phyloP scores from a whole-genome alignment of 2,888 invertebrate genomes.

The Sycophila texana region DNA sequence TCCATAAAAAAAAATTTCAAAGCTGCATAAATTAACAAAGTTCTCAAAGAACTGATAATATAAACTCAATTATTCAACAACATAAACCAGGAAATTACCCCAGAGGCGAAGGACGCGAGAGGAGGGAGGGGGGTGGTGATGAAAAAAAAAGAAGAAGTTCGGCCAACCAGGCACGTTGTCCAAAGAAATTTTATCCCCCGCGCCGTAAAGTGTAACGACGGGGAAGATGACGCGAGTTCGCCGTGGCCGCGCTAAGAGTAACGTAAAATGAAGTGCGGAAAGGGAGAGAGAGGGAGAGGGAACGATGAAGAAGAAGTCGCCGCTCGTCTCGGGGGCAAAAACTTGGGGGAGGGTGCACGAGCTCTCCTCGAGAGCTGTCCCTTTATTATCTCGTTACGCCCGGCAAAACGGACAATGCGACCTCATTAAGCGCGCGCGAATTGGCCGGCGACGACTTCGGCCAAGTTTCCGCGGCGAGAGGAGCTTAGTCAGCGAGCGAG shows the following conservation, averaged over 20 bases:
- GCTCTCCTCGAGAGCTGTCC: neutral
- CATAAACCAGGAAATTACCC: no score
- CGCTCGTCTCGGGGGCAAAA: slow-evolving; percentile 1
- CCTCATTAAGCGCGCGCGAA: slow-evolving; percentile 18
- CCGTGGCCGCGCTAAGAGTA: slow-evolving; percentile 3
- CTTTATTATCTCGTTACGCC: slow-evolving; percentile 37
- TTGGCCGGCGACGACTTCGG: neutral
- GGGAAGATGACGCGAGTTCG: neutral
- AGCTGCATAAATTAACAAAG: no score
- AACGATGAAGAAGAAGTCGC: no score
- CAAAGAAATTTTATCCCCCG: slow-evolving; percentile 55
- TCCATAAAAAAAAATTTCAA: no score
- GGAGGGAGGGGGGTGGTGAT: no score
- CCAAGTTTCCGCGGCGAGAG: no score
- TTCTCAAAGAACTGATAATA: slow-evolving; percentile 11
- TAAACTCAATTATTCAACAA: slow-evolving; percentile 23
- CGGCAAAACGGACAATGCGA: slow-evolving; percentile 26
- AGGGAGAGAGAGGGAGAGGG: neutral
- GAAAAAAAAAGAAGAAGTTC: neutral
- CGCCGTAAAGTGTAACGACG: slow-evolving; percentile 43
- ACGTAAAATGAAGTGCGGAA: slow-evolving; percentile 18
- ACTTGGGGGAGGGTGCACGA: slow-evolving; percentile 7
- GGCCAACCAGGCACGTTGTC: neutral
- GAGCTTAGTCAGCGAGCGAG: no score
- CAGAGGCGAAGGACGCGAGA: neutral